Base-by-base conservation (phyloP, 2,113 vertebrate genomes). In the Anolis sagrei region DNA sequence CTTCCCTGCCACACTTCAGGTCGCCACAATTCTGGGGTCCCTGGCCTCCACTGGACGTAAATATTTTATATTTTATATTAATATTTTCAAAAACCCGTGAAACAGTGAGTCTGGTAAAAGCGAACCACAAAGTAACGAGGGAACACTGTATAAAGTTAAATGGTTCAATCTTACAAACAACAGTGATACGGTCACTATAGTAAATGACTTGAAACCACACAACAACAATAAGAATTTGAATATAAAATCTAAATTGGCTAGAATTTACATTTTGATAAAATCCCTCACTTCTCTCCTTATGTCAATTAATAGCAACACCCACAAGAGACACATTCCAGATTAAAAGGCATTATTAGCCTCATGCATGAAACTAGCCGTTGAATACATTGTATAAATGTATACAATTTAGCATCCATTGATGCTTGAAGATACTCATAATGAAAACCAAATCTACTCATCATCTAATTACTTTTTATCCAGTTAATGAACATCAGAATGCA, bases 391-490 rank as follows among this genome's bases (percentile, higher is more conserved):
- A 36, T 32, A 32, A n/a, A n/a, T n/a, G n/a, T n/a, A n/a, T n/a
- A n/a, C n/a, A n/a, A n/a, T n/a, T n/a, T n/a, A n/a, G 14, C 4
- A 10, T 62, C 1, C 13, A 27, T 7, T 34, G 11, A 27, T 83
- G 16, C 36, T 62, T 58, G 18, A 81, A 81, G n/a, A 66, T 10
- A 66, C 32, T 36, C 36, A 25, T 14, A 66, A 66, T 49, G 11
- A 79, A 64, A 58, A 23, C 23, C 25, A 48, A 68, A 68, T 21
- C 14, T 81, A 68, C 1, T n/a, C 27, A 49, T 34, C 34, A 36
- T 72, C 68, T 81, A 81, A 81, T 32, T 69, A 69, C 21, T 81
- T 68, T 81, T 81, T 32, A 51, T 51, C 29, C 54, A 54, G 68
- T 23, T 83, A 74, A 61, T 74, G 58, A 64, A 19, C 23, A 3